phyloP scores from a whole-genome alignment of 2,113 vertebrate species.

The Corythornis madagascariensis region DNA sequence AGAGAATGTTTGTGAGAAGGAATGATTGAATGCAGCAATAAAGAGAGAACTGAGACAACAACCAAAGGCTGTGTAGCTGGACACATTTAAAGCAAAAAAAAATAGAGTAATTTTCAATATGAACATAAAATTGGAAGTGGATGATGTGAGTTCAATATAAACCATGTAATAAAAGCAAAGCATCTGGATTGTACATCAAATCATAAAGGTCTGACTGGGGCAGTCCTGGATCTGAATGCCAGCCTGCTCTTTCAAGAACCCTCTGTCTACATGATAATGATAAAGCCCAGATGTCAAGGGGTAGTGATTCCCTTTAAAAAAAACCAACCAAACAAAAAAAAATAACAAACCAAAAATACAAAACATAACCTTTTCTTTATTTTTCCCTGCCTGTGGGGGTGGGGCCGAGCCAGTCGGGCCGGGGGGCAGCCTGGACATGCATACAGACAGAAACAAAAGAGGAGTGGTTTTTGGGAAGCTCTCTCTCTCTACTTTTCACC shows the following conservation, averaged over 20 bases:
- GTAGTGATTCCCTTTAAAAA: too few species aligned
- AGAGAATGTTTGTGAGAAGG: background rate
- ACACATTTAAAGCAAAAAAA: constrained; percentile 45
- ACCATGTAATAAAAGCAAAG: constrained; percentile 27
- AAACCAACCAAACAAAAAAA: too few species aligned
- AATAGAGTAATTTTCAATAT: constrained; percentile 28
- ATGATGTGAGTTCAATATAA: constrained; percentile 22
- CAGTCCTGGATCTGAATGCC: background rate
- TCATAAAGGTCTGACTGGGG: background rate
- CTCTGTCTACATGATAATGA: background rate
- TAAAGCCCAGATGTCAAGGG: background rate
- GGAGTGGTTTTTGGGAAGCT: too few species aligned
- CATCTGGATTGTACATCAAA: constrained; percentile 39
- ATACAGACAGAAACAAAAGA: too few species aligned
- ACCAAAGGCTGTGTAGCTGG: background rate
- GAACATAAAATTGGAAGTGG: constrained; percentile 20
- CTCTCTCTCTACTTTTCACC: too few species aligned
- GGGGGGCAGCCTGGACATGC: too few species aligned
- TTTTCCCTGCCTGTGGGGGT: too few species aligned
- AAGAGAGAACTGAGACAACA: background rate
- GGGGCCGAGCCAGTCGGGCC: too few species aligned
- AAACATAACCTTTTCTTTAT: too few species aligned
- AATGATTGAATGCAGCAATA: constrained; percentile 15
- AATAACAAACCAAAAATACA: too few species aligned
- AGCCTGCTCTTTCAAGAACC: background rate